Base-by-base conservation (phyloP, 2,888 invertebrate species). In the Ischnura elegans region DNA sequence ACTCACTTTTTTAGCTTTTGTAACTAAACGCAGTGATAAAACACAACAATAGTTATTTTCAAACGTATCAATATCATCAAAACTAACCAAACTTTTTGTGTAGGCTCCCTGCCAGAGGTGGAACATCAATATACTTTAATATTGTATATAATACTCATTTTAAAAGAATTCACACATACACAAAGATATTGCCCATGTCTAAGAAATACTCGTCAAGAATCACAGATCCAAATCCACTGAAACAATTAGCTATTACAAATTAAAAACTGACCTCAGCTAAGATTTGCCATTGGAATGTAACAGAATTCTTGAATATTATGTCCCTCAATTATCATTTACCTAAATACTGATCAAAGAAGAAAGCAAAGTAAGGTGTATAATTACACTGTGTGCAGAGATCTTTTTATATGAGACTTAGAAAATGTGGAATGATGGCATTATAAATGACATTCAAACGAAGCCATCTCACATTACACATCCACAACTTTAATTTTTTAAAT, bases 11-110 rank as follows among this genome's bases (percentile, higher is more conserved):
- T 43, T n/a, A 43, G 42, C 43, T 66, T 43, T 61, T 66, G 90
- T 25, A 61, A 90, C 42, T n/a, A 21, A 90, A 90, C 43, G 43
- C 45, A 36, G 19, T 90, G 55, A 61, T 55, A 90, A 51, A 90
- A 90, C 61, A 90, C 42, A 90, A 90, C 90, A 90, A 90, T 66
- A 66, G 90, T 47, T 61, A 90, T 66, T 66, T 25, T 61, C 36
- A 76, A 90, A 61, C 61, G 66, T 90, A 90, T 90, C 43, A 90
- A 90, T 90, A 90, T 90, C 90, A 90, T 90, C n/a, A 90, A 90
- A 90, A 90, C 90, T 66, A 90, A 66, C 90, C 90, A 90, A 43
- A 61, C 55, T 21, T 90, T 42, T 61, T 66, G 42, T 51, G 36
- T 66, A 51, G 66, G 55, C 43, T 66, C 90, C 61, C 90, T 90